A percentile compares a stretch with the other conserved stretches of the same genome.
Conservation (phyloP, 2,113 vertebrate species). For the Bos taurus region ARS-UCD2.0 NC_037331.1:87046001-87046500, state of each 20-base stretch:
- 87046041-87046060: neutral
- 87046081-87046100: neutral
- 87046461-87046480: neutral
- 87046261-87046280: neutral
- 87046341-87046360: constrained; percentile 19
- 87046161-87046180: neutral
- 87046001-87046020: neutral
- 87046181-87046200: neutral
- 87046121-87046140: neutral
- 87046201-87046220: neutral
- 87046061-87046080: neutral
- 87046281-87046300: neutral
- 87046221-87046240: neutral
- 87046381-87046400: neutral
- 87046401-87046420: constrained; percentile 20
- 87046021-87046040: neutral
- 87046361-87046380: constrained; percentile 23
- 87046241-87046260: neutral
- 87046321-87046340: neutral
- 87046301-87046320: neutral
- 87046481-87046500: neutral
- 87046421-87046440: neutral
- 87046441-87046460: neutral
- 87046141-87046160: neutral
- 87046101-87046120: neutral